Percentiles rank a stretch among this genome's conserved stretches.
Evolutionary conservation across 1,140 invertebrate species (phyloP).

Genomic region (Aphaenogaster rudis): DNA sequence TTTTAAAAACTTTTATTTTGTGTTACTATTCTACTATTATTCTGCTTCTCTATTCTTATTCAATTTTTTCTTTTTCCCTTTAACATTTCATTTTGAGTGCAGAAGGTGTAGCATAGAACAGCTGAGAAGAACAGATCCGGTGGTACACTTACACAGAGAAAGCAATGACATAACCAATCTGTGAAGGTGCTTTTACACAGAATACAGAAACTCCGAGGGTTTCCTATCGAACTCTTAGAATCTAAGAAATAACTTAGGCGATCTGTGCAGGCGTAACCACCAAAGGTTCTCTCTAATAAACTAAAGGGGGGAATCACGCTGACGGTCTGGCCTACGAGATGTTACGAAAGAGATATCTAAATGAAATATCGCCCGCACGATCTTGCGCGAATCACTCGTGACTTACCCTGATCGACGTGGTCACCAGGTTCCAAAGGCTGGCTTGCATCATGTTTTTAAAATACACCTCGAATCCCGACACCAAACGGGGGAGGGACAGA

Average conservation of each 20-base stretch:
- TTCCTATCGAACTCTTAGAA: not conserved
- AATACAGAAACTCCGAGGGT: not conserved
- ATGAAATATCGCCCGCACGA: slow-evolving; percentile 28
- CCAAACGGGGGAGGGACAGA: not conserved
- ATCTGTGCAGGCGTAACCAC: not conserved
- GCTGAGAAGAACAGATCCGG: not conserved
- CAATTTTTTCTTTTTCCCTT: not conserved
- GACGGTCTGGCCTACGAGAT: slow-evolving; percentile 67
- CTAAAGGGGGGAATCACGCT: not conserved
- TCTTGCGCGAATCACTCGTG: not conserved
- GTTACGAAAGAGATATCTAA: slow-evolving; percentile 71
- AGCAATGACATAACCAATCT: slow-evolving; percentile 71
- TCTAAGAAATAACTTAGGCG: not conserved
- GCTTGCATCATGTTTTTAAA: slow-evolving; percentile 83
- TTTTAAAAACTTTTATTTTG: not conserved
- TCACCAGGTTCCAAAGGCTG: slow-evolving; percentile 83
- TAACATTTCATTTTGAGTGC: not conserved
- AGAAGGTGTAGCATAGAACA: not conserved
- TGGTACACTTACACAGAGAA: not conserved
- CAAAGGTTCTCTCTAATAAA: not conserved
- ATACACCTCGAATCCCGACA: slow-evolving; percentile 24
- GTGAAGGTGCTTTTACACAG: not conserved
- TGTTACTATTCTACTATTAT: not conserved
- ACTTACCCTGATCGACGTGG: slow-evolving; percentile 84
- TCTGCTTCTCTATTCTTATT: not conserved